These are phyloP conservation scores for Stenotaenia linearis DNA, from an alignment of 2,888 invertebrate species.

Conservation along the genomic window DNA sequence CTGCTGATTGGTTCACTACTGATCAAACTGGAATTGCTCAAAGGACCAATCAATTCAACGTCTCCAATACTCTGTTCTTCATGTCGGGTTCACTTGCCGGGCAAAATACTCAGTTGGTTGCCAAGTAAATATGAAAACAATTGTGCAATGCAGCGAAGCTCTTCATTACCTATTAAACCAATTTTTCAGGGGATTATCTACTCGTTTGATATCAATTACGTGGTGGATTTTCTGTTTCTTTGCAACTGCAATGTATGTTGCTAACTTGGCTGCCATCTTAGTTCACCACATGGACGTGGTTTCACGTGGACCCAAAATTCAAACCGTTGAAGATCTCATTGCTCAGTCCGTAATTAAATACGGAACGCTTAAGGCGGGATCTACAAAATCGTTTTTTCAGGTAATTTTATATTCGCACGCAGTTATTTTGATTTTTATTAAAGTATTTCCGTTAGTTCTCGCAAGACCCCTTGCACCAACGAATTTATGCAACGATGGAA, in stretches of 20 bases:
- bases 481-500: constrained; percentile 53
- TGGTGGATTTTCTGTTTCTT: constrained; percentile 91
- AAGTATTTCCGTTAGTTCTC: too few relatives aligned
- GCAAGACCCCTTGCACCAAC: constrained; percentile 39
- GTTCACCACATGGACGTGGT: constrained; percentile 84
- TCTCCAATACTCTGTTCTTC: constrained; percentile 53
- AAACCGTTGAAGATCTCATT: constrained; percentile 90
- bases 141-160: background rate
- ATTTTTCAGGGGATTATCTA: constrained; percentile 68
- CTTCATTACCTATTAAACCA: background rate
- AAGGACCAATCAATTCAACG: constrained; percentile 50
- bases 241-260: constrained; percentile 94
- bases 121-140: constrained; percentile 37
- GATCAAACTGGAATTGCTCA: constrained; percentile 48
- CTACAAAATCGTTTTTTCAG: constrained; percentile 90
- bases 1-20: constrained; percentile 23
- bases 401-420: too few relatives aligned
- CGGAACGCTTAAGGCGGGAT: constrained; percentile 85
- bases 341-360: constrained; percentile 96
- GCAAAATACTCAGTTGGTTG: constrained; percentile 46
- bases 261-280: constrained; percentile 88
- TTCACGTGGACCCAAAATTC: constrained; percentile 66
- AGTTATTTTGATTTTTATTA: too few relatives aligned
- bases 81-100: constrained; percentile 53
- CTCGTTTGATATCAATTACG: constrained; percentile 82